phyloP scores from a whole-genome alignment of 2,888 invertebrate species.

The Hartigia nigra region DNA sequence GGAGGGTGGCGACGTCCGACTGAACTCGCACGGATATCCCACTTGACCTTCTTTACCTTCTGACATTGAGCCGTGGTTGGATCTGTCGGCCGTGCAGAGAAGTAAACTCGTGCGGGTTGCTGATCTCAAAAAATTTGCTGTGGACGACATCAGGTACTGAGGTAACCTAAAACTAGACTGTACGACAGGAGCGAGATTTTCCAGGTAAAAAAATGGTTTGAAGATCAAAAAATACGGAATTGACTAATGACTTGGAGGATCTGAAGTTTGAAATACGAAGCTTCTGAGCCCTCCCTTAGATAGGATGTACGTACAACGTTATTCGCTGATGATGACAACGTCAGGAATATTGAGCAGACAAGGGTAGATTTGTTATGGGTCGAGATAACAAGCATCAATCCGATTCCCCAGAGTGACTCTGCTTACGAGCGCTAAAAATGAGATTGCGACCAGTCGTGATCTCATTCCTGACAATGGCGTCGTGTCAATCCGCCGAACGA shows the following conservation, averaged over 20 bases:
- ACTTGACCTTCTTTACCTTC: constrained; percentile 17
- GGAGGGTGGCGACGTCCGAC: constrained; percentile 41
- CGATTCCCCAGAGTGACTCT: background rate
- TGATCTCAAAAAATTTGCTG: background rate
- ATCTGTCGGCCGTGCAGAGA: constrained; percentile 16
- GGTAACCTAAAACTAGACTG: background rate
- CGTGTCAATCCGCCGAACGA: background rate
- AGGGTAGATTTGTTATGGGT: constrained; percentile 4
- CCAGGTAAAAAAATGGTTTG: background rate
- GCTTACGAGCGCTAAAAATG: background rate
- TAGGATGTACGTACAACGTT: background rate
- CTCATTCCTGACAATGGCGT: background rate
- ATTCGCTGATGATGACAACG: background rate
- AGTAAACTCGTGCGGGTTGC: background rate
- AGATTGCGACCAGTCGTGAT: background rate
- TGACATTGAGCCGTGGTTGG: constrained; percentile 40
- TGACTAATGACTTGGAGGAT: background rate
- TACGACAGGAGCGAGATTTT: too few species aligned
- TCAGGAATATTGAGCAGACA: background rate
- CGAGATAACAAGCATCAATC: constrained; percentile 6
- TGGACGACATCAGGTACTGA: background rate
- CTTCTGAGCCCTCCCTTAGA: background rate
- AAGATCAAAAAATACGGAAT: background rate
- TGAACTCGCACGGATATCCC: constrained; percentile 45
- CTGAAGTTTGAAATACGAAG: background rate